A percentile compares a stretch with the other conserved stretches of the same genome.
Evolutionary conservation across 2,888 invertebrate species (phyloP).

Genomic region (Troides helena): DNA sequence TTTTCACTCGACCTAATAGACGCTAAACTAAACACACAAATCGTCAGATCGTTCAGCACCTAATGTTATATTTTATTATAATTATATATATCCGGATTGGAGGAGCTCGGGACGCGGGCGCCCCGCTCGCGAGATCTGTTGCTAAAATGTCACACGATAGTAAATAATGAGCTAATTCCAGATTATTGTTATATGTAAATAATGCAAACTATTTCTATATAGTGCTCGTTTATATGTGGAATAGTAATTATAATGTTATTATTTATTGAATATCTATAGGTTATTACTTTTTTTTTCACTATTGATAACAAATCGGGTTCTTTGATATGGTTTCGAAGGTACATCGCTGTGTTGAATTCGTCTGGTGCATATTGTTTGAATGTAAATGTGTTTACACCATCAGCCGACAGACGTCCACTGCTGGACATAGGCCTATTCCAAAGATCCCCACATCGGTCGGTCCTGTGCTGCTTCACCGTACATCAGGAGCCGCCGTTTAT

Average conservation of each 20-base stretch:
- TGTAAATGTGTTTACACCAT: background rate
- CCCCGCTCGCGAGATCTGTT: background rate
- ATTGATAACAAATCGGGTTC: constrained; percentile 20
- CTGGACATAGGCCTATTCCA: no score
- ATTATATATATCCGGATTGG: background rate
- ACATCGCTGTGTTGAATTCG: constrained; percentile 1
- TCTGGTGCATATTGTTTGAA: background rate
- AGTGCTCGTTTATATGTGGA: background rate
- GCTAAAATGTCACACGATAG: background rate
- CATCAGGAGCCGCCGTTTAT: no score
- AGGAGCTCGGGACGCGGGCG: background rate
- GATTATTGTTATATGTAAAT: constrained; percentile 6
- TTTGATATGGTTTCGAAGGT: background rate
- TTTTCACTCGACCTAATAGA: background rate
- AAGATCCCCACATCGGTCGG: no score
- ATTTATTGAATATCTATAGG: constrained; percentile 5
- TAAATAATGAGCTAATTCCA: background rate
- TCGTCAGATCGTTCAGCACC: background rate
- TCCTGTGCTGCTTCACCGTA: no score
- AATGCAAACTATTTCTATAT: constrained; percentile 1
- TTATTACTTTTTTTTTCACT: background rate
- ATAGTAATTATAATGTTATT: background rate
- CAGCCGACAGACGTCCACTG: no score
- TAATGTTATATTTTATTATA: background rate
- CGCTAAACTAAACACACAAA: background rate